Base-by-base conservation (phyloP, 2,888 invertebrate genomes). In the Hecatera dysodea region DNA sequence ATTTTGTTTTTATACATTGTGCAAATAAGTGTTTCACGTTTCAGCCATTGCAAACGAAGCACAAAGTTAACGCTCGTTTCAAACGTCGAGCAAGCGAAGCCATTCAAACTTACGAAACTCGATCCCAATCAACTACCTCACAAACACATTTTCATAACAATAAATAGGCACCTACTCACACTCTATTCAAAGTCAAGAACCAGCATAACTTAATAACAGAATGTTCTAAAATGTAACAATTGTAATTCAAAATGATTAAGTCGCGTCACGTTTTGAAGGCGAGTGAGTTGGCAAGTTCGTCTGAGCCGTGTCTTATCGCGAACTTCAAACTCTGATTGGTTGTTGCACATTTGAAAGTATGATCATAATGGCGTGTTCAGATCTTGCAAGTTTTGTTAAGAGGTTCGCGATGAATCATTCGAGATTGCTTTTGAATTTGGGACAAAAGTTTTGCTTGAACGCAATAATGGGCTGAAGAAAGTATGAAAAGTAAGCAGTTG, bases 241-340 rank as follows among this genome's bases (percentile, higher is more conserved):
- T 69, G 81, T 67, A 70, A 86, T 86, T 86, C 83, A 81, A 69
- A 79, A 81, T 80, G 73, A 86, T 89, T 88, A 89, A 89, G 71
- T 87, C 88, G 8, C 61, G 77, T 85, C 89, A 89, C 89, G 89
- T 86, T 73, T 78, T 64, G 56, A 57, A 57, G 73, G 71, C 83
- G 79, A 81, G 81, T 80, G 81, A 86, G 87, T 81, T 83, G 70
- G 78, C 83, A 85, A 84, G 83, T 83, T 85, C 79, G 85, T 86
- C 82, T 81, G 85, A 77, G 70, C 78, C 90, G 89, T 90, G 90
- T 75, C 86, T 86, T 90, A 90, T 90, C 90, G 84, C 55, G 46
- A 77, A 80, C 78, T 85, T 80, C 72, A 75, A 77, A 80, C 73
- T 78, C 78, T 85, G 84, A 85, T 85, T 85, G 84, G 82, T 75